phyloP scores from a whole-genome alignment of 2,888 invertebrate genomes.

The Nephrotoma appendiculata region DNA sequence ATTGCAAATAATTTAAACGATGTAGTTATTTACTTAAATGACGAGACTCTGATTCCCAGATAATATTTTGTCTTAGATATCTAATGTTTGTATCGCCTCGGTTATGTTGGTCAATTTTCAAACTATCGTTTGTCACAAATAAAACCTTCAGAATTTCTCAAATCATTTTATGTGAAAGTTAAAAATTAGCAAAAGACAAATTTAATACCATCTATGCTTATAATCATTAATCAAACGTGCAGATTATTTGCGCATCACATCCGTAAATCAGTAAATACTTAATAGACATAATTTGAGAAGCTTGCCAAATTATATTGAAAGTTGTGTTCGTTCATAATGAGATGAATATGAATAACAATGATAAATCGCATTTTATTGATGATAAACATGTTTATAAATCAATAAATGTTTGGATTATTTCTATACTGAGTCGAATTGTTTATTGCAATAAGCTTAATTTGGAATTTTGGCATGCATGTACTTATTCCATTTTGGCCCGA shows the following conservation, averaged over 20 bases:
- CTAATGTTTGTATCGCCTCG: neutral
- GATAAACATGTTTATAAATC: no score
- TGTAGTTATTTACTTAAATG: neutral
- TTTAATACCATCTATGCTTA: neutral
- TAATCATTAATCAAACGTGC: neutral
- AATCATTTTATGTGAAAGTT: neutral
- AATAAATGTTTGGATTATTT: no score
- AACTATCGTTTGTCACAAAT: neutral
- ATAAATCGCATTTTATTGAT: no score
- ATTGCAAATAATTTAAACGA: neutral
- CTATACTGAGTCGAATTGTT: no score
- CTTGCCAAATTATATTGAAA: neutral
- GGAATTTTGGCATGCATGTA: no score
- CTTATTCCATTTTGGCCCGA: no score
- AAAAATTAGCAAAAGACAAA: neutral
- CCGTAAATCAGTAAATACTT: neutral
- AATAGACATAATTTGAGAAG: neutral
- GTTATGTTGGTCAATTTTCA: neutral
- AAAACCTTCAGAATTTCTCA: neutral
- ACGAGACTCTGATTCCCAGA: neutral
- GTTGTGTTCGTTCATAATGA: neutral
- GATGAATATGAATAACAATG: neutral
- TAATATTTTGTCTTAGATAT: neutral
- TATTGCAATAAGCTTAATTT: no score
- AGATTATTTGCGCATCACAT: neutral